Evolutionary conservation across 2,888 invertebrate species (phyloP).

Genomic region (Cacoxenus indagator): DNA sequence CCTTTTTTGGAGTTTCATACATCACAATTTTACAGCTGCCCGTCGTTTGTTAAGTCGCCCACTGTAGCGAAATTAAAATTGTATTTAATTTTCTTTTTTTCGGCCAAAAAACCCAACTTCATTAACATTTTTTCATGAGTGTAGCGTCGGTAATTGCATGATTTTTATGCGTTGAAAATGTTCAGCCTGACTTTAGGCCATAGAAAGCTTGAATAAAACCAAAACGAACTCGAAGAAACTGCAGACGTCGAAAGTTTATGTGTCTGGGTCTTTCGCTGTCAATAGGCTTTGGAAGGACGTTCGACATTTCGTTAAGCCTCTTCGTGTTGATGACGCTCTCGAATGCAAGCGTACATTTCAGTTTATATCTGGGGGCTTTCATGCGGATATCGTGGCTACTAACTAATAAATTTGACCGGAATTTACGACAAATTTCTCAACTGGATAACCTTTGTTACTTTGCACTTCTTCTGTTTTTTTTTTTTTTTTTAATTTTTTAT

Average conservation of each 20-base stretch:
- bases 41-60: not conserved
- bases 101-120: too few relatives aligned
- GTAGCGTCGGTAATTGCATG: not conserved
- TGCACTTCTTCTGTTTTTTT: not conserved
- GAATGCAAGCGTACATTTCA: not conserved
- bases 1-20: not conserved
- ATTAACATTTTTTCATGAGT: not conserved
- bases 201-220: not conserved
- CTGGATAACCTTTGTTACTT: too few relatives aligned
- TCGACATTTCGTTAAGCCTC: not conserved
- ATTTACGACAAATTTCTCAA: not conserved
- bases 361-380: not conserved
- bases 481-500: not conserved
- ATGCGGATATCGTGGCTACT: not conserved
- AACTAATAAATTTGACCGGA: not conserved
- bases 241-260: constrained; percentile 15
- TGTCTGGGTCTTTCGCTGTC: not conserved
- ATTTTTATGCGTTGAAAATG: not conserved
- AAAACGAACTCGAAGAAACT: not conserved
- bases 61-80: not conserved
- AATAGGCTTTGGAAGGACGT: not conserved
- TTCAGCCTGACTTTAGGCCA: not conserved
- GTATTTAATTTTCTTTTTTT: too few relatives aligned
- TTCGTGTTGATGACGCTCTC: not conserved
- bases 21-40: not conserved